A percentile compares a stretch with the other conserved stretches of the same genome.
These are phyloP conservation scores for Hydroisotoma schaefferi DNA, from an alignment of 2,888 invertebrate genomes.

Conservation along the genomic window DNA sequence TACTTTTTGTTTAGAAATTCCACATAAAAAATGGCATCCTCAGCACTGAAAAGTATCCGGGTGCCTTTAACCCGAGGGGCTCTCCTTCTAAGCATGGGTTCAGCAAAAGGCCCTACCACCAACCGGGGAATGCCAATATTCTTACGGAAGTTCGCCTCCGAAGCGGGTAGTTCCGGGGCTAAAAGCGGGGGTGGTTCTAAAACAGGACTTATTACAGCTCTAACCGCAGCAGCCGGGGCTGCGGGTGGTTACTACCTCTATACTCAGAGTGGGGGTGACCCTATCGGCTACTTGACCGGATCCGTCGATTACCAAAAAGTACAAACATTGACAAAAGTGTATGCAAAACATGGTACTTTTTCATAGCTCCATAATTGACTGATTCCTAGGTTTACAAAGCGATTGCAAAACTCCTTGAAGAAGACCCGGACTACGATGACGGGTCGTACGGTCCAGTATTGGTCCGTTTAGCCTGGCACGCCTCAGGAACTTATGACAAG, in stretches of 20 bases:
- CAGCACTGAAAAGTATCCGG: slow-evolving; percentile 28
- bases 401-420: slow-evolving; percentile 34
- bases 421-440: slow-evolving; percentile 34
- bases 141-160: slow-evolving; percentile 25
- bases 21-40: slow-evolving; percentile 30
- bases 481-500: slow-evolving; percentile 40
- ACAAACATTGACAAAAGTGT: neutral
- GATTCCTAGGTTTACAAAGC: slow-evolving; percentile 31
- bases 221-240: slow-evolving; percentile 26
- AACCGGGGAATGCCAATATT: slow-evolving; percentile 12
- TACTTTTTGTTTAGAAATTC: neutral
- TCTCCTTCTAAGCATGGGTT: slow-evolving; percentile 22
- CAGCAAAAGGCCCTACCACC: neutral
- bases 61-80: slow-evolving; percentile 27
- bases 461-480: slow-evolving; percentile 37
- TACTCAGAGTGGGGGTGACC: slow-evolving; percentile 19
- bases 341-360: neutral
- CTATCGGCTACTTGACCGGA: too few relatives aligned
- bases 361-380: neutral
- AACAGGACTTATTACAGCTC: slow-evolving; percentile 13
- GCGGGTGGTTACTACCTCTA: slow-evolving; percentile 32
- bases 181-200: slow-evolving; percentile 9
- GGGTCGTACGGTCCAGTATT: slow-evolving; percentile 39
- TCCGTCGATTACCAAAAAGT: slow-evolving; percentile 36
- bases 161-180: slow-evolving; percentile 8